Base-by-base conservation (phyloP, 2,113 vertebrate species). In the Trochalopteron elliotii region DNA sequence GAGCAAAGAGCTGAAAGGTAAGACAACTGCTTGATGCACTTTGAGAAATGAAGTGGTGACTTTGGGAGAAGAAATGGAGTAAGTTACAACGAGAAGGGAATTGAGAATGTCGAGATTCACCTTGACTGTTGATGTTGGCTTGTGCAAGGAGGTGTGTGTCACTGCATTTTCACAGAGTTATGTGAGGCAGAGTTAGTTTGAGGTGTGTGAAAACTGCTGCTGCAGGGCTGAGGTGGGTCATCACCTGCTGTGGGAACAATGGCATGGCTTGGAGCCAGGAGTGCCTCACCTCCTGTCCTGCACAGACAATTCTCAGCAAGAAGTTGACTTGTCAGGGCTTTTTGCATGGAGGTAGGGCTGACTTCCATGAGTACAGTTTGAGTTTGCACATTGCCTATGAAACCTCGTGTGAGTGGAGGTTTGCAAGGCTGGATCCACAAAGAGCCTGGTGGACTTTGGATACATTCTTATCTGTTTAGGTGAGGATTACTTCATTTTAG, bases 291-390 rank as follows among this genome's bases (percentile, higher is more conserved):
- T 50, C 42, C 33, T 78, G 14, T n/a, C 39, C 64, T 63, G 33
- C 47, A 33, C 23, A 33, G 56, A 27, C 0, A 0, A 60, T 25
- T 31, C 39, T 85, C 44, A 52, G n/a, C 63, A 90, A 49, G 57
- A 45, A 64, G 24, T 13, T 81, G 72, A 37, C 25, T 67, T 60
- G 33, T 37, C 56, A 64, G 57, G 50, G 33, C 18, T 45, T 57
- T 94, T 53, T 49, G 40, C 22, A 2, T 27, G 15, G 84, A 77
- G 35, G 3, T 18, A 30, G 12, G 11, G 53, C 20, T n/a, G 45
- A 12, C 9, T 52, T 42, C 50, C 42, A 12, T 1, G 0, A 17
- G 18, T 3, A 31, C 1, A 12, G 52, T 24, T 22, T 16, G 52
- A 65, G 17, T 4, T 24, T 13, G 4, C 16, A 31, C 31, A 9